Evolutionary conservation across 2,113 vertebrate species (phyloP).

Genomic region (Toxotes jaculatrix): DNA sequence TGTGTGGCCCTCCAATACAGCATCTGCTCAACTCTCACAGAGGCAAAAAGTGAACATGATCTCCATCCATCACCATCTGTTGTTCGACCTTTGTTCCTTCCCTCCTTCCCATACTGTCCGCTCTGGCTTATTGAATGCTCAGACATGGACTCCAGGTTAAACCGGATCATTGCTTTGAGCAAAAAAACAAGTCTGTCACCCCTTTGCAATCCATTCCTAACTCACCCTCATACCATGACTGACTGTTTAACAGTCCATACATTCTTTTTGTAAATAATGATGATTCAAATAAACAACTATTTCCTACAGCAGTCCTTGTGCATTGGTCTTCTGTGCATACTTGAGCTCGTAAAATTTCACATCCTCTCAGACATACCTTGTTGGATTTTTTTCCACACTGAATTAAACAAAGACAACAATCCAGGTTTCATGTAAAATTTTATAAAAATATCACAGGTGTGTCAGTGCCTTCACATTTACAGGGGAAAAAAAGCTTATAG

Average conservation of each 20-base stretch:
- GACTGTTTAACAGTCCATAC: conserved; percentile 67
- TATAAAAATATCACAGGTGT: conserved; percentile 79
- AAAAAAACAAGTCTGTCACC: conserved; percentile 29
- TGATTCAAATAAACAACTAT: conserved; percentile 73
- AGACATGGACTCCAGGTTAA: conserved; percentile 49
- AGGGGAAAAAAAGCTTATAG: conserved; percentile 54
- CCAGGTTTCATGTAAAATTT: conserved; percentile 75
- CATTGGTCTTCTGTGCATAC: conserved; percentile 4
- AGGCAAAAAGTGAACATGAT: conserved; percentile 61
- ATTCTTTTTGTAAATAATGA: conserved; percentile 79
- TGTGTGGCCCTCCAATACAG: conserved; percentile 45
- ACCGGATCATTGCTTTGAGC: conserved; percentile 42
- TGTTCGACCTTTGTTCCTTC: conserved; percentile 25
- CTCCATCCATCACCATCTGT: conserved; percentile 71
- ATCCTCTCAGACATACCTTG: background rate
- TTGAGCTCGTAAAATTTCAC: background rate
- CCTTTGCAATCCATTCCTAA: conserved; percentile 35
- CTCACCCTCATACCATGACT: conserved; percentile 37
- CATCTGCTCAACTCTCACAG: conserved; percentile 60
- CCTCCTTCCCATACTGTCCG: conserved; percentile 13
- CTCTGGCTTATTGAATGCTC: conserved; percentile 55
- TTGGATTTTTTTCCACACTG: background rate
- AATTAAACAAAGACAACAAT: conserved; percentile 39
- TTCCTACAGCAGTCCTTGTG: conserved; percentile 68
- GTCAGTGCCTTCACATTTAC: conserved; percentile 75